These are phyloP conservation scores for Myotis findleyi DNA, from an alignment of 2,797 vertebrate species.

Conservation along the genomic window DNA sequence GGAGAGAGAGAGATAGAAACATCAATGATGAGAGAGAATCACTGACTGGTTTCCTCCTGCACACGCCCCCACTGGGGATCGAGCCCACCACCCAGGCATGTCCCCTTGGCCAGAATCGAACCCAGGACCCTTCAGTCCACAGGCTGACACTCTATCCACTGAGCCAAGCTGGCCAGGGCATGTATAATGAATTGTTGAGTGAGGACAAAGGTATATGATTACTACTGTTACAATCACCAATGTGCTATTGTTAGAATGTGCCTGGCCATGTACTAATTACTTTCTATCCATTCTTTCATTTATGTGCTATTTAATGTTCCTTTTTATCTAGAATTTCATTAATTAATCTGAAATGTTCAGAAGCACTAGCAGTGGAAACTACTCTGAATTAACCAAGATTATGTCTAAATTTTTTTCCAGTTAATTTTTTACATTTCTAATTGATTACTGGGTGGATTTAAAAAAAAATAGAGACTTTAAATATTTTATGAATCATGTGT, in stretches of 20 bases:
- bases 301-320: neutral
- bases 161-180: no score
- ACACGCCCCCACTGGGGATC: no score
- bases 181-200: neutral
- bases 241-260: neutral
- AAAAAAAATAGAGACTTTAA: slow-evolving; percentile 7
- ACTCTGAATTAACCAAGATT: slow-evolving; percentile 37
- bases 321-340: slow-evolving; percentile 3
- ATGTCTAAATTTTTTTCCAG: neutral
- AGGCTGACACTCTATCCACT: no score
- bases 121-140: no score
- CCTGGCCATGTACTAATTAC: neutral
- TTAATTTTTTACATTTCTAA: slow-evolving; percentile 15
- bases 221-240: fast-evolving
- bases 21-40: no score
- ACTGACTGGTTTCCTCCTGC: no score
- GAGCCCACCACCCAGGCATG: no score
- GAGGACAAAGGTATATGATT: neutral
- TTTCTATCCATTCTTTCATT: neutral
- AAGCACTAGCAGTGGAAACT: slow-evolving; percentile 7
- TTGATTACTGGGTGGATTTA: neutral
- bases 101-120: no score
- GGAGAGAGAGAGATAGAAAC: no score
- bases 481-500: neutral
- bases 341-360: slow-evolving; percentile 9